Evolutionary conservation across 2,888 invertebrate species (phyloP).

Genomic region (Unio delphinus): DNA sequence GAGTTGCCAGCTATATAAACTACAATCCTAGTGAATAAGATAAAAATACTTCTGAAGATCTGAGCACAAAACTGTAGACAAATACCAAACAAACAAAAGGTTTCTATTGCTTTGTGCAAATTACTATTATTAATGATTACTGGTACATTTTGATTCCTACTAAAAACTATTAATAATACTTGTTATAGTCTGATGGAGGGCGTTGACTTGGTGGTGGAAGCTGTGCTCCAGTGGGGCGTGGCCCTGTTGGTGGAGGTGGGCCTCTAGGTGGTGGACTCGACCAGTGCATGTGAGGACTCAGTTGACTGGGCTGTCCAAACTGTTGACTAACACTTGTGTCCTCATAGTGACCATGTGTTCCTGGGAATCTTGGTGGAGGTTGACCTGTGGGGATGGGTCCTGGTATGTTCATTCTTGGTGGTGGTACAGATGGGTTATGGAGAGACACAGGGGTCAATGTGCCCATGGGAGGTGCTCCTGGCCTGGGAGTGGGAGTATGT

Average conservation of each 20-base stretch:
- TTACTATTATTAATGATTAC: too few relatives aligned
- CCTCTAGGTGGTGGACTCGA: constrained; percentile 36
- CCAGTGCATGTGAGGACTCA: constrained; percentile 28
- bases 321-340: constrained; percentile 27
- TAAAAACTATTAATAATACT: constrained; percentile 29
- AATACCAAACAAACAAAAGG: too few relatives aligned
- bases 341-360: constrained; percentile 34
- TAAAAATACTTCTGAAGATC: too few relatives aligned
- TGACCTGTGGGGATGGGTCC: constrained; percentile 30
- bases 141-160: too few relatives aligned
- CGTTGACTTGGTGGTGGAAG: constrained; percentile 34
- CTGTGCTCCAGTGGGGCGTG: constrained; percentile 12
- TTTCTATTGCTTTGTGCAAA: too few relatives aligned
- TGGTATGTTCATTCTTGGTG: constrained; percentile 26
- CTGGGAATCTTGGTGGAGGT: constrained; percentile 25
- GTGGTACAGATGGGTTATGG: constrained; percentile 21
- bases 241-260: constrained; percentile 23
- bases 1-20: too few relatives aligned
- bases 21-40: too few relatives aligned
- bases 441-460: neutral
- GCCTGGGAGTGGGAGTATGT: constrained; percentile 17
- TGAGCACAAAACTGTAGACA: too few relatives aligned
- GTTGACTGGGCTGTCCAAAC: constrained; percentile 12
- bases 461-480: constrained; percentile 3
- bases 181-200: constrained; percentile 43